Evolutionary conservation across 2,113 vertebrate species (phyloP).

Genomic region (Cricetomys ansorgei): DNA sequence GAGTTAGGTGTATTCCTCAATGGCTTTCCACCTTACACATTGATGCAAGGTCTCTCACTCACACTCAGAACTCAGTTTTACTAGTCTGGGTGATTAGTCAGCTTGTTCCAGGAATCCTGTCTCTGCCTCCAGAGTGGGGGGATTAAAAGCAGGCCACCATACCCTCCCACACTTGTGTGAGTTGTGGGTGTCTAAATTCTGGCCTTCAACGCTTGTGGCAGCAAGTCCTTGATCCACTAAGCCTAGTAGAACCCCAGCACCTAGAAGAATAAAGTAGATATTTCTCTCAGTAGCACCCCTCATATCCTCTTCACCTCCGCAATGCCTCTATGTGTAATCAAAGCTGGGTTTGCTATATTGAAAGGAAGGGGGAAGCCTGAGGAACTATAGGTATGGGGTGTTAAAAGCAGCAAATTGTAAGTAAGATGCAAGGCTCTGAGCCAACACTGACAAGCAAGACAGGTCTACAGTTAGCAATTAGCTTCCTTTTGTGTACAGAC

Average conservation of each 20-base stretch:
- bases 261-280: no score
- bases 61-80: not conserved
- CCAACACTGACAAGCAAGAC: no score
- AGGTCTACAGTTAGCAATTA: no score
- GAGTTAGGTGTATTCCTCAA: not conserved
- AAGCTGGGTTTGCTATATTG: no score
- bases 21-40: not conserved
- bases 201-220: not conserved
- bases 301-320: no score
- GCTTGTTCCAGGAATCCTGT: not conserved
- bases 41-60: not conserved
- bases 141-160: not conserved
- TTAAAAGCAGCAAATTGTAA: no score
- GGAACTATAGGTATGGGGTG: no score
- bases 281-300: no score
- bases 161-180: not conserved
- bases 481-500: no score
- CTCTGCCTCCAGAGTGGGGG: not conserved
- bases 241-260: not conserved
- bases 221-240: not conserved
- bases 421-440: no score
- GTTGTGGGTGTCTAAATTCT: not conserved
- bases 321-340: no score
- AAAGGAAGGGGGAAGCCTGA: no score
- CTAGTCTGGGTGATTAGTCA: not conserved